Conservation (phyloP, 2,888 invertebrate species). For the Netelia fuscicornis region DNA sequence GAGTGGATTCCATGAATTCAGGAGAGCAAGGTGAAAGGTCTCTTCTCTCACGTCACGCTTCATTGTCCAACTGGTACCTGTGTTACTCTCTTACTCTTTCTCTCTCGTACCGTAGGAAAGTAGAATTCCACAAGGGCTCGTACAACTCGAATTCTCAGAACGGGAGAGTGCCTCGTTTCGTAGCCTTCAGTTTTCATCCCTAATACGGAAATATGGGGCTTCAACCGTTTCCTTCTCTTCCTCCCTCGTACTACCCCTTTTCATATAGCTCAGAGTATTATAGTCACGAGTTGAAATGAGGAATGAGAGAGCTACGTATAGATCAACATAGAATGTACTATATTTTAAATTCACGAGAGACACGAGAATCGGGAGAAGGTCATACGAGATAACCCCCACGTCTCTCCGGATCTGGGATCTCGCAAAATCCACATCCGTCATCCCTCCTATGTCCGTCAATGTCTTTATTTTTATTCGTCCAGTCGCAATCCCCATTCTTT, state of each 20-base stretch:
- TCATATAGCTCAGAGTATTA: conserved; percentile 55
- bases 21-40: conserved; percentile 52
- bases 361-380: conserved; percentile 32
- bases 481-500: too few relatives aligned
- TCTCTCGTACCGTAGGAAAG: conserved; percentile 5
- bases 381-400: conserved; percentile 17
- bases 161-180: conserved; percentile 24
- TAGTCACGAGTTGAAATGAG: conserved; percentile 7
- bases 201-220: conserved; percentile 63
- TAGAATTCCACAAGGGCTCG: background rate
- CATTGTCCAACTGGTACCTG: conserved; percentile 55
- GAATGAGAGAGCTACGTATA: background rate
- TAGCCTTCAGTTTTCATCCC: conserved; percentile 53
- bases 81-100: background rate
- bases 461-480: too few relatives aligned
- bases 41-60: conserved; percentile 32
- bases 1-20: conserved; percentile 64
- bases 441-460: background rate
- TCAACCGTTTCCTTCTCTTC: background rate
- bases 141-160: conserved; percentile 21
- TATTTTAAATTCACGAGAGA: conserved; percentile 8
- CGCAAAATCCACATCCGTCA: background rate
- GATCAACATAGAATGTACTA: background rate
- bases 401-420: background rate
- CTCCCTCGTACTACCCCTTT: conserved; percentile 30